Percentiles rank a stretch among this genome's conserved stretches.
Conservation (phyloP, 2,113 vertebrate species). For the Forbesichthys agassizii region DNA sequence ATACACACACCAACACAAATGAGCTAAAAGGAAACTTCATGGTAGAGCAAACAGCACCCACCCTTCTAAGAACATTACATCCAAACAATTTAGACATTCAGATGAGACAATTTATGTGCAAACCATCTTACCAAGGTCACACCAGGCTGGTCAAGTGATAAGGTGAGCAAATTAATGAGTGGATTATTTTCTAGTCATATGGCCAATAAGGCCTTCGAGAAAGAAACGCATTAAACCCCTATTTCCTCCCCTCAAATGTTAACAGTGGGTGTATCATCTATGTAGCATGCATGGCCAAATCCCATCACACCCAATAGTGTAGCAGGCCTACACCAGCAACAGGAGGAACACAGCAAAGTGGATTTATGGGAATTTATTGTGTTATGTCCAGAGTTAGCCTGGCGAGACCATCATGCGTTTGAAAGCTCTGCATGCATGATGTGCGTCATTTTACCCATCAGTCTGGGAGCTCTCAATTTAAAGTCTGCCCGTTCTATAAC, state of each 20-base stretch:
- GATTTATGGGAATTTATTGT: too few relatives aligned
- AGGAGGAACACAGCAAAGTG: conserved; percentile 52
- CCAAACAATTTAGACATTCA: not conserved
- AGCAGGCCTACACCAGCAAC: conserved; percentile 37
- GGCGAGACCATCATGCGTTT: too few relatives aligned
- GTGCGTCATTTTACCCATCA: too few relatives aligned
- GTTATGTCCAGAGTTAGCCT: too few relatives aligned
- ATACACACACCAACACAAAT: not conserved
- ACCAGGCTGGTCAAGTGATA: not conserved
- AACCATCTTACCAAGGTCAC: not conserved
- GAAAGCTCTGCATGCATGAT: too few relatives aligned
- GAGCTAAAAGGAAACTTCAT: not conserved
- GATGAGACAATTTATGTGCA: not conserved
- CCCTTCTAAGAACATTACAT: not conserved
- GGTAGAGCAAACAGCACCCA: not conserved
- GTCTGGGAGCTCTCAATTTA: too few relatives aligned
- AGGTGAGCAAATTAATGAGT: not conserved
- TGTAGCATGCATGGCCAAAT: conserved; percentile 18
- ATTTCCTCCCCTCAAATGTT: not conserved
- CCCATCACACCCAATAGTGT: conserved; percentile 11
- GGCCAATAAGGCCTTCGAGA: not conserved
- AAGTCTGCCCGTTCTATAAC: too few relatives aligned
- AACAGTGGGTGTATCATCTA: conserved; percentile 33
- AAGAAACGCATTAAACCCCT: not conserved
- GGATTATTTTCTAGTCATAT: not conserved